A percentile compares a stretch with the other conserved stretches of the same genome.
These are phyloP conservation scores for Vandiemenella viatica DNA, from an alignment of 2,888 invertebrate species.

Conservation along the genomic window DNA sequence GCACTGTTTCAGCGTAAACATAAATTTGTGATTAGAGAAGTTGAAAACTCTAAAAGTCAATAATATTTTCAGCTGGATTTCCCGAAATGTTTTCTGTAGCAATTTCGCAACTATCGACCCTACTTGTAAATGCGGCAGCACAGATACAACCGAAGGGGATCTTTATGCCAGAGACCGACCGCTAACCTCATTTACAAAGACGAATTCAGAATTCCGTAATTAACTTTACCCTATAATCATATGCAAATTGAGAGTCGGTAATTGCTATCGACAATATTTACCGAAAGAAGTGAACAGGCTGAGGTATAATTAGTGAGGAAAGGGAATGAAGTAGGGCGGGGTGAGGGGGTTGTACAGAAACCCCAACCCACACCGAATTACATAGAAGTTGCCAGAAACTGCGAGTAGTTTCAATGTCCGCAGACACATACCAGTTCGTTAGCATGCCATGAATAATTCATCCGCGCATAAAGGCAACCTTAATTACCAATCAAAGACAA, in stretches of 20 bases:
- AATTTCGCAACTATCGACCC: too few species aligned
- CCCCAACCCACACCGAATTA: background rate
- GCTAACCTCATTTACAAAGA: background rate
- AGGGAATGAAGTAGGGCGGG: background rate
- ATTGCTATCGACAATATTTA: background rate
- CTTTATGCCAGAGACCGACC: too few species aligned
- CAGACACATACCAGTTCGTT: conserved; percentile 6
- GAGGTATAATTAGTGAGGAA: background rate
- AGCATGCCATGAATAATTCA: conserved; percentile 14
- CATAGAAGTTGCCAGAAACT: background rate
- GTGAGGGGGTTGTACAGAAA: background rate
- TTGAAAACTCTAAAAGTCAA: too few species aligned
- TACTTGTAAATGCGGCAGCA: too few species aligned
- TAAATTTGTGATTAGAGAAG: too few species aligned
- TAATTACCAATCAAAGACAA: conserved; percentile 14
- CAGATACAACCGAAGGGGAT: too few species aligned
- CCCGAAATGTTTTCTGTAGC: too few species aligned
- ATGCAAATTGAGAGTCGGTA: background rate
- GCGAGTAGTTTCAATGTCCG: background rate
- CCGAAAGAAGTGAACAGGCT: background rate
- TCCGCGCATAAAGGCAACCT: conserved; percentile 9
- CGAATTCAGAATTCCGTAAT: background rate
- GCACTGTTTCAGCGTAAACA: too few species aligned
- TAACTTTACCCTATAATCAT: background rate
- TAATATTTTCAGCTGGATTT: too few species aligned